Percentiles rank a stretch among this genome's conserved stretches.
Evolutionary conservation across 2,113 vertebrate genomes (phyloP).

Genomic region (Nothobranchius furzeri): DNA sequence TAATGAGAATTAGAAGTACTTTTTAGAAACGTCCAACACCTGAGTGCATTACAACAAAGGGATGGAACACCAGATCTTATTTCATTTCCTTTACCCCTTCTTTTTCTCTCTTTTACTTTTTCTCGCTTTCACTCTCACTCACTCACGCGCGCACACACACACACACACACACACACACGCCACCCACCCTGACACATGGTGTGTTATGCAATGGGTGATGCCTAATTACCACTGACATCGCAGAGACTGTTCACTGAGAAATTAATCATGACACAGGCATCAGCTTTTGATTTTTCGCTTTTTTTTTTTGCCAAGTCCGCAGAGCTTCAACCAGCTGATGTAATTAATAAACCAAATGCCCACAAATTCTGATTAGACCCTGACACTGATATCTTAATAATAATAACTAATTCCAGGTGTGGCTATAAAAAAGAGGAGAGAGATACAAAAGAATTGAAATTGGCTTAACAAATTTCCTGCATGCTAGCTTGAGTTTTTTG

Average conservation of each 20-base stretch:
- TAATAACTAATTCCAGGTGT: slow-evolving; percentile 36
- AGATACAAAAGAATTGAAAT: slow-evolving; percentile 16
- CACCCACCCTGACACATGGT: slow-evolving; percentile 83
- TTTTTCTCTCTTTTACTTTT: slow-evolving; percentile 3
- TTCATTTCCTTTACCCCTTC: slow-evolving; percentile 1
- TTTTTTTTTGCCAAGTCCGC: slow-evolving; percentile 63
- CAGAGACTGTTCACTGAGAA: slow-evolving; percentile 80
- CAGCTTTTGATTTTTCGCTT: slow-evolving; percentile 75
- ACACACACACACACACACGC: slow-evolving; percentile 51
- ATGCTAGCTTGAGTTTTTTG: slow-evolving; percentile 22
- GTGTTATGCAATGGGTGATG: slow-evolving; percentile 82
- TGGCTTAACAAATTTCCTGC: slow-evolving; percentile 7
- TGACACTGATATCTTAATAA: slow-evolving; percentile 66
- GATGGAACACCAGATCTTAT: slow-evolving; percentile 8
- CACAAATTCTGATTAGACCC: slow-evolving; percentile 58
- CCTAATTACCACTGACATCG: slow-evolving; percentile 83
- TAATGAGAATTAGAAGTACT: neutral
- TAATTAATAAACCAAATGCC: slow-evolving; percentile 72
- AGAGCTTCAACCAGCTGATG: slow-evolving; percentile 68
- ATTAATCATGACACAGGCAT: slow-evolving; percentile 82
- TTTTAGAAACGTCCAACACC: neutral
- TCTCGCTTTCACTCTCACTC: slow-evolving; percentile 1
- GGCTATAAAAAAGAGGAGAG: slow-evolving; percentile 19
- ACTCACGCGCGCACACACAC: neutral
- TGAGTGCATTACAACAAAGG: neutral